phyloP scores from a whole-genome alignment of 2,888 invertebrate species.

The Tineola bisselliella region DNA sequence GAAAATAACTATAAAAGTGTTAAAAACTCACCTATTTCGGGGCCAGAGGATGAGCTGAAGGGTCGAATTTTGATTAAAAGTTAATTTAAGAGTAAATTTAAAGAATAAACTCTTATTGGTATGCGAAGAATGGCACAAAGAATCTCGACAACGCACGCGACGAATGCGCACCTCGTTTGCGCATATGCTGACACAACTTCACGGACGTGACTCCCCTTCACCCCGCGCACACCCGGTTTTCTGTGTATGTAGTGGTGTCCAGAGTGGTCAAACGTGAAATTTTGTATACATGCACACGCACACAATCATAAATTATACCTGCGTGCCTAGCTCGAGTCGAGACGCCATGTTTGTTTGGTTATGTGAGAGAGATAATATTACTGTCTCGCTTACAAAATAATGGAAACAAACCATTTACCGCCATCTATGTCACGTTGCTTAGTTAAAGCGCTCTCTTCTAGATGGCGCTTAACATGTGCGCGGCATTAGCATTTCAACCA shows the following conservation, averaged over 20 bases:
- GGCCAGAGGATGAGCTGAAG: slow-evolving; percentile 71
- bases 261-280: slow-evolving; percentile 69
- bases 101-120: slow-evolving; percentile 83
- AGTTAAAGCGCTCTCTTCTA: neutral
- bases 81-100: slow-evolving; percentile 76
- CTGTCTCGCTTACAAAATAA: slow-evolving; percentile 27
- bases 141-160: slow-evolving; percentile 94
- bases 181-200: slow-evolving; percentile 80
- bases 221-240: slow-evolving; percentile 59
- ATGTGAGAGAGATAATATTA: slow-evolving; percentile 31
- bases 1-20: slow-evolving; percentile 66
- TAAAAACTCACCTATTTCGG: slow-evolving; percentile 79
- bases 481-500: no score
- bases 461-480: neutral
- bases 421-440: slow-evolving; percentile 30
- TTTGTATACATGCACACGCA: slow-evolving; percentile 53
- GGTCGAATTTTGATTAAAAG: slow-evolving; percentile 72
- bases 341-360: slow-evolving; percentile 61
- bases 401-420: slow-evolving; percentile 20
- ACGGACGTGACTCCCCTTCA: slow-evolving; percentile 63
- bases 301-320: slow-evolving; percentile 54
- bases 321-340: slow-evolving; percentile 53
- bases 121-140: slow-evolving; percentile 98
- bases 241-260: slow-evolving; percentile 43
- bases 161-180: slow-evolving; percentile 84